phyloP scores from a whole-genome alignment of 2,888 invertebrate genomes.

The Microplitis manilae region DNA sequence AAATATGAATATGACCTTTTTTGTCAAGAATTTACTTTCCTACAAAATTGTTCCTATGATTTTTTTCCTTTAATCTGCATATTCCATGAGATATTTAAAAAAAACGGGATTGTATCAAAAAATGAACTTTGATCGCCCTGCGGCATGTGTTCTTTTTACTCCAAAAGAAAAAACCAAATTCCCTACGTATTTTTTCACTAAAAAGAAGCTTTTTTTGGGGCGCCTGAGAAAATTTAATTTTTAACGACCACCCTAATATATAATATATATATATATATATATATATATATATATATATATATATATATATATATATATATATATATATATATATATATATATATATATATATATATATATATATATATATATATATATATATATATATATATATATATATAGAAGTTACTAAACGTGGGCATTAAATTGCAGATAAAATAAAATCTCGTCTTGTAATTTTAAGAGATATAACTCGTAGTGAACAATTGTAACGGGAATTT shows the following conservation, averaged over 20 bases:
- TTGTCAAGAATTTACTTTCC: too few relatives aligned
- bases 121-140: too few relatives aligned
- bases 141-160: too few relatives aligned
- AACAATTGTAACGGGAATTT: not conserved
- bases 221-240: too few relatives aligned
- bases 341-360: not conserved
- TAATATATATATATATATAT: not conserved
- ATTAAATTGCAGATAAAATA: not conserved
- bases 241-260: not conserved
- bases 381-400: not conserved
- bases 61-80: too few relatives aligned
- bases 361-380: not conserved
- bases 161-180: too few relatives aligned
- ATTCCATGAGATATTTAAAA: too few relatives aligned
- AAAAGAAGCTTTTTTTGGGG: too few relatives aligned
- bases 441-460: not conserved
- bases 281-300: not conserved
- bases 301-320: not conserved
- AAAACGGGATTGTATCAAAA: too few relatives aligned
- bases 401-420: not conserved
- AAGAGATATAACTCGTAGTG: not conserved
- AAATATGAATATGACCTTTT: too few relatives aligned
- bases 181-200: too few relatives aligned
- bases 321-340: not conserved
- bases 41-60: too few relatives aligned